Conservation (phyloP, 2,113 vertebrate species). For the Petrocephalus zakoni region DNA sequence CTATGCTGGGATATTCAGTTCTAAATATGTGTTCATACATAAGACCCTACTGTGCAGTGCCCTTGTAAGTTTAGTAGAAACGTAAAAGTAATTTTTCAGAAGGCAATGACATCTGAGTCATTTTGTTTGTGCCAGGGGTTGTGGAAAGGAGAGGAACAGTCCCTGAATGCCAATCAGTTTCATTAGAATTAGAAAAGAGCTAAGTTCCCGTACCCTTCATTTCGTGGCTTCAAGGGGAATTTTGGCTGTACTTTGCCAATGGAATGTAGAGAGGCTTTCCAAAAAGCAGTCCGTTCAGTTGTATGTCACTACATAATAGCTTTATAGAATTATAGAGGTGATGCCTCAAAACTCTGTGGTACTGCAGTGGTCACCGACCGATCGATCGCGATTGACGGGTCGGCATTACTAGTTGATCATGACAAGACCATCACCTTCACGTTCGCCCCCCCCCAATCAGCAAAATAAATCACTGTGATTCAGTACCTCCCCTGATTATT, state of each 20-base stretch:
- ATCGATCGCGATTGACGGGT: not conserved
- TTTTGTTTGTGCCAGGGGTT: not conserved
- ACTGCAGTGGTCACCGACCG: not conserved
- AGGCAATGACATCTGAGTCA: not conserved
- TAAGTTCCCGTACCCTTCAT: not conserved
- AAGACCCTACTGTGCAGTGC: not conserved
- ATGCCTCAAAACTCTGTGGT: not conserved
- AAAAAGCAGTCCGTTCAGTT: not conserved
- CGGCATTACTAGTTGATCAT: not conserved
- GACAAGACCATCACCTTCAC: not conserved
- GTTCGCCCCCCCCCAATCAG: not conserved
- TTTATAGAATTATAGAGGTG: not conserved
- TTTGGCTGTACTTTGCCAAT: conserved; percentile 46
- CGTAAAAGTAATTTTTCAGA: conserved; percentile 3
- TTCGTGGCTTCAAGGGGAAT: not conserved
- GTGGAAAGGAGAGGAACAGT: not conserved
- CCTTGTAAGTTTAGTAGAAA: not conserved
- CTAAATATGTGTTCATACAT: not conserved
- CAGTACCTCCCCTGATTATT: not conserved
- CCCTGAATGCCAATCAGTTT: conserved; percentile 11
- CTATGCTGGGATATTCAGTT: not conserved
- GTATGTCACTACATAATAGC: not conserved
- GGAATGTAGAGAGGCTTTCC: conserved; percentile 17
- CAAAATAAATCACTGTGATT: not conserved
- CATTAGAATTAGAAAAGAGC: conserved; percentile 10